Base-by-base conservation (phyloP, 2,113 vertebrate genomes). In the Leuciscus idus region DNA sequence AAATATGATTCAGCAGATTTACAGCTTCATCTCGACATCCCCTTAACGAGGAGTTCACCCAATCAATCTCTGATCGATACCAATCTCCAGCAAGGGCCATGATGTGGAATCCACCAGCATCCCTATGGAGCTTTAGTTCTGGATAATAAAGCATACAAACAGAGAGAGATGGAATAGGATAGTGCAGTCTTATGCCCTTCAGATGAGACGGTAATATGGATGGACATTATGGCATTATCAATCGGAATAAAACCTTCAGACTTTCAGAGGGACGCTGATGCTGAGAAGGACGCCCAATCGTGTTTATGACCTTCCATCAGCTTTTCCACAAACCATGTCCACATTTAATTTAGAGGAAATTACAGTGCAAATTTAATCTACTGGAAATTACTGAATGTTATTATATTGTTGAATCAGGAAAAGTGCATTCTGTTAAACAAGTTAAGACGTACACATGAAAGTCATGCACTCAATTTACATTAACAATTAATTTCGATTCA, bases 51-150 rank as follows among this genome's bases (percentile, higher is more conserved):
- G 88, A 92, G 91, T 90, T 59, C 50, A 83, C 88, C 89, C 82
- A 91, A 92, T 95, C 94, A 92, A 93, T 94, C 82, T 73, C 82
- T 88, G 89, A 93, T 95, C 93, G 81, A 95, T 95, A 91, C 36
- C 89, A 92, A 93, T 90, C 87, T 87, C 84, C 79, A 88, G 86
- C 87, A 81, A 5, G 59, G 78, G 12, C 68, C 26, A 72, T 52
- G 70, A 84, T 46, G 39, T 26, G 50, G 82, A 84, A 43, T 84
- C 46, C 59, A 46, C 46, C 61, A 70, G n/a, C 39, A 68, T 87
- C 85, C 72, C 83, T 4, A 28, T 57, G 78, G 85, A 87, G 78
- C 39, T 81, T 36, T 77, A 30, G 50, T 87, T 84, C 30, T 83
- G 52, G 83, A 78, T 73, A 85, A 72, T 89, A 87, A 87, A 85